Evolutionary conservation across 2,888 invertebrate genomes (phyloP), one percentile per base, ranked within the genome.

Genomic region (Melieria crassipennis): DNA sequence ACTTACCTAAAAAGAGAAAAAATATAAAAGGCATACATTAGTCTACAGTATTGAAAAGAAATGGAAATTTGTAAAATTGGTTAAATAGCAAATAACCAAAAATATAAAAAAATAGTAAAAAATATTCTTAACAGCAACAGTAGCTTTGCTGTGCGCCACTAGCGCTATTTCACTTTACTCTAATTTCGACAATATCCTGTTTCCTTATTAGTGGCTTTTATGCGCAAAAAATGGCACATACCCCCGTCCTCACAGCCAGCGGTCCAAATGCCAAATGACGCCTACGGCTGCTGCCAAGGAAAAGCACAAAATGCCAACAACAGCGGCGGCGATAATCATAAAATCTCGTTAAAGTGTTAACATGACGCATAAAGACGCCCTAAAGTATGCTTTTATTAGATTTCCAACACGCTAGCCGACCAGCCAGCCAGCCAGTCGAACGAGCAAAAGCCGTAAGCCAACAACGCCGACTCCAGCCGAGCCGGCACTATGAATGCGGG

Each of bases 1-100:
- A 83, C 83, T 83, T 82, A 83, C 83, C 84, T 83, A 75, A 67
- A 83, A 82, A 56, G 75, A 79, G 63, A 78, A 61, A 73, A 69
- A 64, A 73, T 60, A 73, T 52, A 73, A 73, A 69, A 68, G 69
- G 56, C 58, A 70, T 68, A 73, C 56, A 57, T 71, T 69, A 68
- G 60, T 73, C 65, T 62, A 30, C 64, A 10, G 43, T 47, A 69
- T 71, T 46, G 42, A 42, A 42, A 65, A 16, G 42, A 42, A 42
- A 65, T 13, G 4, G 42, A 1, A 42, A 56, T n/a, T 11, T 43
- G 3, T 42, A n/a, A 48, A 43, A 7, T 42, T 11, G n/a, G 3
- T 45, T 45, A 55, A 55, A 65, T 55, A 55, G 4, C 30, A 11
- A 65, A 16, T 11, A 67, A 42, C 30, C 55, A 58, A 60, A 7